phyloP scores from a whole-genome alignment of 1,140 invertebrate species.

The Heliothis subflexa region DNA sequence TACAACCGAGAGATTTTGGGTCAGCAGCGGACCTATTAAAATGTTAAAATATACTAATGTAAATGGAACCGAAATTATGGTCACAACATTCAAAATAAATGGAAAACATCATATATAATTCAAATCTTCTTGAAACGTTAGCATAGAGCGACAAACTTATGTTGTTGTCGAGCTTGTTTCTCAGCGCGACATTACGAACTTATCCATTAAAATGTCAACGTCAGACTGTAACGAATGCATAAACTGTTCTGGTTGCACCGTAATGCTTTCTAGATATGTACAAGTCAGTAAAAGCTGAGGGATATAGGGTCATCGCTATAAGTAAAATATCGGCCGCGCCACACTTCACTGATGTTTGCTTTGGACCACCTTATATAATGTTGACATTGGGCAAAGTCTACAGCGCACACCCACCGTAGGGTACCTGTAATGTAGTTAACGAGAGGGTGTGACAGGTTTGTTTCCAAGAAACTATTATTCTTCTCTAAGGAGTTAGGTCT shows the following conservation, averaged over 20 bases:
- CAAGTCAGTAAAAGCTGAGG: background rate
- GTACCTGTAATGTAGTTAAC: constrained; percentile 36
- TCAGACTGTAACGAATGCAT: constrained; percentile 14
- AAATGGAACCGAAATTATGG: constrained; percentile 14
- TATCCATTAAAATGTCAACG: constrained; percentile 24
- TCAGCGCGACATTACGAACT: constrained; percentile 13
- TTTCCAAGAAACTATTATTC: constrained; percentile 1
- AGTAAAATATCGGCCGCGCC: constrained; percentile 27
- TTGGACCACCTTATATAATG: constrained; percentile 34
- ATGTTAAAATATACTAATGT: constrained; percentile 2
- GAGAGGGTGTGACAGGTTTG: constrained; percentile 12
- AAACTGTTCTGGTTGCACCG: background rate
- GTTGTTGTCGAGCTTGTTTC: constrained; percentile 27
- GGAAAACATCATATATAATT: constrained; percentile 19
- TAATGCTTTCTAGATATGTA: constrained; percentile 13
- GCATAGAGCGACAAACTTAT: constrained; percentile 28
- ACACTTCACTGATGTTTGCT: constrained; percentile 34
- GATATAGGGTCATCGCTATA: background rate
- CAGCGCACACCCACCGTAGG: constrained; percentile 19
- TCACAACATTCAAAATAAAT: constrained; percentile 20
- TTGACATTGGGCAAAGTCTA: constrained; percentile 33
- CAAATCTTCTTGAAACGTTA: constrained; percentile 18
- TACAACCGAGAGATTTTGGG: background rate
- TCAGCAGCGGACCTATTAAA: background rate
- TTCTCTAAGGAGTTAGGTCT: background rate